Conservation (phyloP, 2,797 vertebrate species). For the Antennarius maculatus region DNA sequence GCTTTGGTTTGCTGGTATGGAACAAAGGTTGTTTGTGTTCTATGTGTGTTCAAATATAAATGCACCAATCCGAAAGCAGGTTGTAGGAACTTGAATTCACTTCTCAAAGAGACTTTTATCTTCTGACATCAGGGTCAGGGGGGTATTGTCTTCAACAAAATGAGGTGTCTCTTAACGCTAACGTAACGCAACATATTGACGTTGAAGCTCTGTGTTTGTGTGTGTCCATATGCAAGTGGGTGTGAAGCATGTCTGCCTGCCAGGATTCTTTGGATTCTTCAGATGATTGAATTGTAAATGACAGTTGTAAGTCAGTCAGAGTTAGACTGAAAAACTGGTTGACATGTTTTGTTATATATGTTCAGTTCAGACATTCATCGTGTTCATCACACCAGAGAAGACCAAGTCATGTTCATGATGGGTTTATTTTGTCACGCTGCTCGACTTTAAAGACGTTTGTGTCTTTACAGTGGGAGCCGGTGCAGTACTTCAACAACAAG, state of each 20-base stretch:
- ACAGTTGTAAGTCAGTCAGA: constrained; percentile 3
- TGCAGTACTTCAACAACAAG: constrained; percentile 99
- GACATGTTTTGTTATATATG: not conserved
- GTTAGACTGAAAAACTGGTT: not conserved
- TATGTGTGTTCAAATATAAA: constrained; percentile 45
- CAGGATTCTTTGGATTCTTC: constrained; percentile 66
- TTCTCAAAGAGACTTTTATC: constrained; percentile 73
- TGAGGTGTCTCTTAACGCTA: constrained; percentile 34
- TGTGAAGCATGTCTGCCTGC: constrained; percentile 10
- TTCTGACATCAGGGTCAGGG: constrained; percentile 40
- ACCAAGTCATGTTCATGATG: not conserved
- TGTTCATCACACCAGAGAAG: not conserved
- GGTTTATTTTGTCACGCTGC: not conserved
- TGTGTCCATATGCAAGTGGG: constrained; percentile 39
- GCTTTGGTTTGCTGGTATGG: constrained; percentile 17
- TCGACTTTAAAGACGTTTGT: not conserved
- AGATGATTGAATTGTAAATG: constrained; percentile 24
- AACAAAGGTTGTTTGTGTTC: constrained; percentile 49
- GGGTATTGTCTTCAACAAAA: constrained; percentile 60
- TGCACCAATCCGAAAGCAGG: constrained; percentile 39
- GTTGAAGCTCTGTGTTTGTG: constrained; percentile 11
- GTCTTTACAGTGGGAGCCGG: constrained; percentile 91
- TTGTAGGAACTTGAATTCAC: constrained; percentile 60
- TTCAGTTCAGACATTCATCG: no score
- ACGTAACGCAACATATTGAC: constrained; percentile 30